Percentiles rank a stretch among this genome's conserved stretches.
Conservation (phyloP, 2,888 invertebrate genomes). For the Conistra vaccinii region DNA sequence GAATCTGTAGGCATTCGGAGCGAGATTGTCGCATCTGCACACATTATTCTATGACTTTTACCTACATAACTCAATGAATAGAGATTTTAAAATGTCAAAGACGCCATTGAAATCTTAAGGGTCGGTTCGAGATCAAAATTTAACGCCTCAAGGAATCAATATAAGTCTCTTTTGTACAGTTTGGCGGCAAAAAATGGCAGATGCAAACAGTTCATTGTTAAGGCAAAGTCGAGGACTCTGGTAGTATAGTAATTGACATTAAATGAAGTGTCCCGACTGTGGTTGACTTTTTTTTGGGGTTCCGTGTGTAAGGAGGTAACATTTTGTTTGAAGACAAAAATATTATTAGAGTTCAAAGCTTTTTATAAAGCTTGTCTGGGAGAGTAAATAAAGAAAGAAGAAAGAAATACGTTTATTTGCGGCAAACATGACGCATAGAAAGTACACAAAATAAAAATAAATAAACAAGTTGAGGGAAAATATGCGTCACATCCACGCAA, state of each 20-base stretch:
- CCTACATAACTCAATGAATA: slow-evolving; percentile 50
- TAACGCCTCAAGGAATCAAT: slow-evolving; percentile 80
- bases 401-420: no score
- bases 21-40: neutral
- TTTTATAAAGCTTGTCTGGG: no score
- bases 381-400: no score
- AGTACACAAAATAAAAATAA: no score
- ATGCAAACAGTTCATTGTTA: slow-evolving; percentile 79
- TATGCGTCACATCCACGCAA: no score
- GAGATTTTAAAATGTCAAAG: slow-evolving; percentile 63
- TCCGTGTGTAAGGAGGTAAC: slow-evolving; percentile 20
- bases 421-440: no score
- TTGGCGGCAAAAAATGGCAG: slow-evolving; percentile 77
- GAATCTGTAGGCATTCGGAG: neutral
- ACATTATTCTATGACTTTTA: slow-evolving; percentile 15
- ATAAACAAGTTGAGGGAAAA: no score
- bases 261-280: slow-evolving; percentile 82
- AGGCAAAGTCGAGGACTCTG: slow-evolving; percentile 79
- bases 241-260: slow-evolving; percentile 83
- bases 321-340: neutral
- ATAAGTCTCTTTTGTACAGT: slow-evolving; percentile 70
- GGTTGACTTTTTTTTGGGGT: slow-evolving; percentile 66
- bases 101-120: slow-evolving; percentile 37
- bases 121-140: slow-evolving; percentile 78
- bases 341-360: no score